Evolutionary conservation across 2,797 vertebrate species (phyloP), one percentile per base, ranked within the genome.

Genomic region (Syngnathus rostellatus): DNA sequence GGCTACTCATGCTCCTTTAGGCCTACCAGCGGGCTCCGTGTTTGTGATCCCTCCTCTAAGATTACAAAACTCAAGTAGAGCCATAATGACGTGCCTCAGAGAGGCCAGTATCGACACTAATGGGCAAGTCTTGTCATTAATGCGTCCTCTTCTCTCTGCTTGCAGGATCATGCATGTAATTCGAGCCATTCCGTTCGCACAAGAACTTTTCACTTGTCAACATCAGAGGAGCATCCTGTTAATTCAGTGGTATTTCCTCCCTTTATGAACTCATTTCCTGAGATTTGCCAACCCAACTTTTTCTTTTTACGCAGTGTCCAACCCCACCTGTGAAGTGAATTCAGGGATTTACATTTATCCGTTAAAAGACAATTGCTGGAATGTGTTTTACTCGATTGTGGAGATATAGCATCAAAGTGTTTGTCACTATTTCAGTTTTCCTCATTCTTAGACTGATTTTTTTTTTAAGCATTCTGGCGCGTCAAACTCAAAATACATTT

Each of bases 111-210:
- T 71, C 10, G 21, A 48, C 61, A 43, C 66, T 59, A 62, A 71
- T 37, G 1, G n/a, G 58, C 46, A 54, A 74, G 40, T 68, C 31
- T 51, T 41, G 66, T 67, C 45, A 40, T 64, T 67, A 63, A 63
- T 66, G 50, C 46, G 68, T 77, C 62, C 53, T 31, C 64, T 71
- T 63, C 39, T 69, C 8, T 76, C 62, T 81, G 54, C 68, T 19
- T 77, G 19, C 82, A 97, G 94, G 89, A 87, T 79, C 92, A 92
- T 68, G 84, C 87, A 68, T 88, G 80, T 87, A 91, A 91, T 88
- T 92, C 92, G 80, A 89, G 84, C 75, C 92, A 93, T 89, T 93
- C 92, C 87, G 91, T 88, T 85, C 90, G 87, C 83, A 93, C 94
- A 85, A 89, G 90, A 81, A 94, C 89, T 85, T 79, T 87, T 69